Evolutionary conservation across 2,888 invertebrate genomes (phyloP), one percentile per base, ranked within the genome.

Genomic region (Torymus tubicola): DNA sequence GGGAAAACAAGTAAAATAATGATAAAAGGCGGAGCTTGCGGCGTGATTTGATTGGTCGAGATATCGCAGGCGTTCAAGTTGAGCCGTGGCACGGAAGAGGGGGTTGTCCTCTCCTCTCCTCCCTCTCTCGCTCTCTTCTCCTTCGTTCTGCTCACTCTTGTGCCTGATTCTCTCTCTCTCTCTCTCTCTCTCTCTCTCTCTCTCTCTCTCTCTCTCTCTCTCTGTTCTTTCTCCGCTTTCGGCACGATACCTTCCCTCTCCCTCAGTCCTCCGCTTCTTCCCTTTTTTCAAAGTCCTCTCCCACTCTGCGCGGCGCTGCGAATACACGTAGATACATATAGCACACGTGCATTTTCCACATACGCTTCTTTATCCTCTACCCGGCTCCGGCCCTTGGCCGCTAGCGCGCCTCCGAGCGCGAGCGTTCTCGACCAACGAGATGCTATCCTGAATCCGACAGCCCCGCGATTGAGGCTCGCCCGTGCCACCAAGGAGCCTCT

Each of bases 1-100:
- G 89, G 89, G 87, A 90, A 90, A 90, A 90, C 90, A 90, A 90
- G 90, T 90, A 90, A 90, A 90, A 90, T 90, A 90, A 90, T 90
- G 90, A 90, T 90, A 90, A 90, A 90, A 90, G 90, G 90, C 90
- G 90, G 90, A 90, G 90, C 89, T 87, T 88, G 86, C 87, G 89
- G 88, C 86, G 90, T 87, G 87, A 90, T 90, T 90, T 88, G 90
- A 90, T 90, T 90, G 90, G 90, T 89, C 90, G 90, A 90, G 90
- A 90, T 90, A 90, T 90, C 89, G 89, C 88, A 86, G 89, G 89
- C 89, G 90, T 89, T 89, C 87, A 88, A 89, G 88, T 88, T 89
- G 88, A 87, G 71, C 57, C 87, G 87, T 16, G 58, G 16, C 64
- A 11, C 84, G 82, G 84, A 86, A 85, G 87, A 86, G 88, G 88